phyloP scores from a whole-genome alignment of 2,888 invertebrate genomes.

The Tupiocoris notatus region DNA sequence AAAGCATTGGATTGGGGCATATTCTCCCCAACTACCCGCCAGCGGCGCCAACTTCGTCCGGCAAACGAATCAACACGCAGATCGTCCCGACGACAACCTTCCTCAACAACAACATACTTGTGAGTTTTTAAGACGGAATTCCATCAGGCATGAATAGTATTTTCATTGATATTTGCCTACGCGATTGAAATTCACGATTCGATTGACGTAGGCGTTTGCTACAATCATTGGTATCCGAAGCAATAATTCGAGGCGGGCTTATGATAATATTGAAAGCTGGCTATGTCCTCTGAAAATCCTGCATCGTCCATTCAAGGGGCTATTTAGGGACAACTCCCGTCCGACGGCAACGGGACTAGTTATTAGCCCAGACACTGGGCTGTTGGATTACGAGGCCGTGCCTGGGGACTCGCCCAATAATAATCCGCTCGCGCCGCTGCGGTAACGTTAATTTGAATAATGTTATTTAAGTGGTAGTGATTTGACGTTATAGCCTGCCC shows the following conservation, averaged over 20 bases:
- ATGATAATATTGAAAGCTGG: no score
- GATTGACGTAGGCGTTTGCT: no score
- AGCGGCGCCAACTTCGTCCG: slow-evolving; percentile 55
- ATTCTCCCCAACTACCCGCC: slow-evolving; percentile 50
- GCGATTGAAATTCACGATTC: no score
- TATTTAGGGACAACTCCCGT: not conserved
- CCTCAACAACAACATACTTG: slow-evolving; percentile 41
- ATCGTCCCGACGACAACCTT: slow-evolving; percentile 55
- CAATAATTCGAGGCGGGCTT: no score
- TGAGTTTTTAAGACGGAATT: slow-evolving; percentile 22
- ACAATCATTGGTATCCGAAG: no score
- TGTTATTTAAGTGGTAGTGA: slow-evolving; percentile 35
- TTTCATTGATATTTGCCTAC: no score
- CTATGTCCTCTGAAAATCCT: not conserved
- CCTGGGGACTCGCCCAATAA: not conserved
- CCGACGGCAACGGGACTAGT: not conserved
- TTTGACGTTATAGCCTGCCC: slow-evolving; percentile 28
- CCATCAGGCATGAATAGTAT: not conserved
- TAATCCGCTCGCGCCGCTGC: not conserved
- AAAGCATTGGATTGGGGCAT: slow-evolving; percentile 51
- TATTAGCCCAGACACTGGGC: not conserved
- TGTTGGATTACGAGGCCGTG: not conserved
- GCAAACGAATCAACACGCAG: slow-evolving; percentile 58
- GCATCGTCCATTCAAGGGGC: not conserved
- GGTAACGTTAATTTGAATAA: slow-evolving; percentile 36